These are phyloP conservation scores for Piprites chloris DNA, from an alignment of 2,113 vertebrate species.

Conservation along the genomic window DNA sequence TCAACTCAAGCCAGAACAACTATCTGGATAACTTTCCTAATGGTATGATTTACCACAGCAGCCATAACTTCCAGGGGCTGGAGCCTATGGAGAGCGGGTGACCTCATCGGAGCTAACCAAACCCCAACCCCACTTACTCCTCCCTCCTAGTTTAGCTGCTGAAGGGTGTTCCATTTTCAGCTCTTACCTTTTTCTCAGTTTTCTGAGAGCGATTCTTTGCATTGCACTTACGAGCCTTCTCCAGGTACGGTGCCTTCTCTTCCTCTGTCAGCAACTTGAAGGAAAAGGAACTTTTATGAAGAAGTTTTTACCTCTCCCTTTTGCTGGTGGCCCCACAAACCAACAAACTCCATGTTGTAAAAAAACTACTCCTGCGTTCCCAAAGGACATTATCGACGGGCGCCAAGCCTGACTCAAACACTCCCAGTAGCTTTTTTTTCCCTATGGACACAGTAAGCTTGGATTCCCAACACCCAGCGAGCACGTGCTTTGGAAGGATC, in stretches of 20 bases:
- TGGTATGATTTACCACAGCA: rapidly evolving
- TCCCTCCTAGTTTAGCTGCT: not conserved
- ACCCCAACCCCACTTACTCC: not conserved
- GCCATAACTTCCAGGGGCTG: not conserved
- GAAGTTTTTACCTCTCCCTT: not conserved
- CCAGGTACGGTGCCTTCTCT: constrained; percentile 62
- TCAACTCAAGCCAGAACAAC: not conserved
- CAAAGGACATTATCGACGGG: rapidly evolving
- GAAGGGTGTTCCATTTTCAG: not conserved
- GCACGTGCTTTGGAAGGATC: rapidly evolving
- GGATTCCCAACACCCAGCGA: rapidly evolving
- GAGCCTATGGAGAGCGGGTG: not conserved
- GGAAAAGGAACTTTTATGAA: not conserved
- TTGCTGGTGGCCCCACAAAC: not conserved
- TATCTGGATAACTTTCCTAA: not conserved
- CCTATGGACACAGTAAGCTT: rapidly evolving
- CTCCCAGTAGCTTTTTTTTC: not conserved
- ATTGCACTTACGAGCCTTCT: constrained; percentile 69
- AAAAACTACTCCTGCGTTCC: not conserved
- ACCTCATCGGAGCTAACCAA: not conserved
- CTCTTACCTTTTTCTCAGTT: constrained; percentile 42
- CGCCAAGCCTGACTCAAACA: not conserved
- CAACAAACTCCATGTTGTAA: rapidly evolving
- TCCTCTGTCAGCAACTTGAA: constrained; percentile 58
- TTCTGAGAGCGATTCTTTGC: not conserved